Percentiles rank a stretch among this genome's conserved stretches.
Evolutionary conservation across 2,888 invertebrate genomes (phyloP).

Genomic region (Melangyna quadrimaculata): DNA sequence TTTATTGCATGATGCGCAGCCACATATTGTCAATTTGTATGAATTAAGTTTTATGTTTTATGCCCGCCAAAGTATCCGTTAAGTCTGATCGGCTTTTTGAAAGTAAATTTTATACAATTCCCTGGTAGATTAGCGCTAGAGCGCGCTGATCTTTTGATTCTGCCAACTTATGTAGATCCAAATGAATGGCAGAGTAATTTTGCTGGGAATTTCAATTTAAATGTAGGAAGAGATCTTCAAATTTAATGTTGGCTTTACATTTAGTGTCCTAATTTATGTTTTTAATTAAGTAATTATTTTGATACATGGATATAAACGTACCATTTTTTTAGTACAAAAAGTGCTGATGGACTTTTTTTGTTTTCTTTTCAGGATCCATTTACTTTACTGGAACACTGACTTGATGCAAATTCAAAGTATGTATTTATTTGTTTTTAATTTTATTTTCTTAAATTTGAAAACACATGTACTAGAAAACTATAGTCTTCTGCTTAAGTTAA

Average conservation of each 20-base stretch:
- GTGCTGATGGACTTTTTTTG: not conserved
- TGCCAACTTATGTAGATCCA: not conserved
- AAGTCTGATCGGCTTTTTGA: not conserved
- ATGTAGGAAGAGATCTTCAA: not conserved
- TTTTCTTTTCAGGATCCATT: slow-evolving; percentile 10
- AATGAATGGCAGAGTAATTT: not conserved
- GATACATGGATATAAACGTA: no score
- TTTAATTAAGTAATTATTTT: slow-evolving; percentile 7
- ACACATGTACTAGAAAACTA: no score
- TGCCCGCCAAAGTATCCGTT: slow-evolving; percentile 44
- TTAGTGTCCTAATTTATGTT: not conserved
- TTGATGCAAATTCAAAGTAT: not conserved
- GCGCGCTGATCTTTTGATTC: slow-evolving; percentile 9
- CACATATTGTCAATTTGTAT: slow-evolving; percentile 67
- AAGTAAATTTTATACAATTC: slow-evolving; percentile 2
- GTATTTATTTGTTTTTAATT: not conserved
- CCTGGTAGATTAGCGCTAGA: slow-evolving; percentile 8
- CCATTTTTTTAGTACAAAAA: no score
- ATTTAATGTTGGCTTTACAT: slow-evolving; percentile 2
- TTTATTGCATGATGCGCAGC: slow-evolving; percentile 53
- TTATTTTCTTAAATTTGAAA: no score
- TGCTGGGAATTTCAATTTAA: not conserved
- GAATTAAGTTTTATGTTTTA: slow-evolving; percentile 61
- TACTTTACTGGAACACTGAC: not conserved
- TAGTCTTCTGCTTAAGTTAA: no score